phyloP scores from a whole-genome alignment of 2,113 vertebrate species.

The Vicugna pacos region DNA sequence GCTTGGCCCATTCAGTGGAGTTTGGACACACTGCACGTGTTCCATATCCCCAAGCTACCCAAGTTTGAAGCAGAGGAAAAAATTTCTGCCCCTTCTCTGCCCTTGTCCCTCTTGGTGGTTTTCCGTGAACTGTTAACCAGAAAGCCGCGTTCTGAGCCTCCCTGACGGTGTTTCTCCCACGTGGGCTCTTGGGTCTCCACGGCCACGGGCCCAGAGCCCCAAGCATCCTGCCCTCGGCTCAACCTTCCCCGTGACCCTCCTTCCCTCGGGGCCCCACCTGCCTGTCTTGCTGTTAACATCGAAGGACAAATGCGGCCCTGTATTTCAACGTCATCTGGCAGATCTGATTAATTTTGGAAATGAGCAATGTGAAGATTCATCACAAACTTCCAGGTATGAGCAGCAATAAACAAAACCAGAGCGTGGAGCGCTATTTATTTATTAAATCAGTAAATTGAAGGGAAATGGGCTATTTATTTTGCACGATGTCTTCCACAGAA shows the following conservation, averaged over 20 bases:
- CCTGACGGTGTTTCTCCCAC: fast-evolving
- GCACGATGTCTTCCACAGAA: slow-evolving; percentile 81
- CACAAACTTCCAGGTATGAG: slow-evolving; percentile 82
- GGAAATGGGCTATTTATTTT: slow-evolving; percentile 85
- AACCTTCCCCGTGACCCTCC: background rate
- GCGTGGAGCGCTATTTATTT: slow-evolving; percentile 74
- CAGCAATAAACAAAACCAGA: slow-evolving; percentile 78
- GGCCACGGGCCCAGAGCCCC: background rate
- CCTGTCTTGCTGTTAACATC: slow-evolving; percentile 66
- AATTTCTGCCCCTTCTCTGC: background rate
- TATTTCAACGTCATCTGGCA: slow-evolving; percentile 74
- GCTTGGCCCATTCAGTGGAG: background rate
- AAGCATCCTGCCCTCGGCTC: background rate
- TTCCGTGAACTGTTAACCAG: background rate
- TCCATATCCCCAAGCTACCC: background rate
- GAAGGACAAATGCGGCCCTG: slow-evolving; percentile 68
- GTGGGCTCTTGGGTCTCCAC: background rate
- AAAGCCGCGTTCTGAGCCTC: background rate
- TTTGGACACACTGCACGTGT: background rate
- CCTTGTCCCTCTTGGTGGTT: background rate
- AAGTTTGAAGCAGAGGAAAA: background rate
- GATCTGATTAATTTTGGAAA: slow-evolving; percentile 82
- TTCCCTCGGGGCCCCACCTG: background rate
- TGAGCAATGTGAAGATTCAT: slow-evolving; percentile 81
- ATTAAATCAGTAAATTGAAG: slow-evolving; percentile 84